Evolutionary conservation across 2,797 vertebrate genomes (phyloP), one percentile per base, ranked within the genome.

Genomic region (Peromyscus eremicus): DNA sequence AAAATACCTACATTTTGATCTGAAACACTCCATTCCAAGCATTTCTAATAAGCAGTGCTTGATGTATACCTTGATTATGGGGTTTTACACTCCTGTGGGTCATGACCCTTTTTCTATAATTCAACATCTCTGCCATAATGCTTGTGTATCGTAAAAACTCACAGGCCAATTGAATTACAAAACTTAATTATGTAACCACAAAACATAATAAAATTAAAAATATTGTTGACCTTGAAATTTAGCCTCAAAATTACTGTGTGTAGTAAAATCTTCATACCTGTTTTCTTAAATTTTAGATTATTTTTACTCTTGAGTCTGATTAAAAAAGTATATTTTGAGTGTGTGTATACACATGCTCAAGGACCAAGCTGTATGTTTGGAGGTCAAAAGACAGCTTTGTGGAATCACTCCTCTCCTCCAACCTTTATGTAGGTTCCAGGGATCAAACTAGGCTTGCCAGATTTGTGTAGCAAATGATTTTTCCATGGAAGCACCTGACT

Each of bases 141-240:
- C n/a, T 37, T 94, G 71, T 55, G 19, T 21, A 43, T 37, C 62
- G 14, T 88, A 85, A 87, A 52, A 84, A 94, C 91, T 55, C 52
- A 91, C 86, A 66, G 43, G 10, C 73, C 95, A 93, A 91, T 79
- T 96, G 29, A 89, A 88, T 94, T 92, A 88, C 25, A 92, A 85
- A 94, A 27, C 49, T 94, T 92, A 95, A 95, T 76, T 93, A 14
- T 95, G 40, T 75, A 92, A 27, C 81, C 46, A 37, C 77, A 83
- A 96, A 94, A 80, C 95, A 10, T 82, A 83, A 91, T 92, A 57
- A 93, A 95, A 57, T 29, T 55, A 60, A 76, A 94, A 68, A 77
- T 95, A 57, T 73, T 80, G 43, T 70, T 96, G 66, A 87, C n/a
- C 92, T 94, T 93, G 57, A 64, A 86, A 96, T 81, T n/a, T 68